Conservation (phyloP, 2,113 vertebrate species). For the Lates calcarifer region DNA sequence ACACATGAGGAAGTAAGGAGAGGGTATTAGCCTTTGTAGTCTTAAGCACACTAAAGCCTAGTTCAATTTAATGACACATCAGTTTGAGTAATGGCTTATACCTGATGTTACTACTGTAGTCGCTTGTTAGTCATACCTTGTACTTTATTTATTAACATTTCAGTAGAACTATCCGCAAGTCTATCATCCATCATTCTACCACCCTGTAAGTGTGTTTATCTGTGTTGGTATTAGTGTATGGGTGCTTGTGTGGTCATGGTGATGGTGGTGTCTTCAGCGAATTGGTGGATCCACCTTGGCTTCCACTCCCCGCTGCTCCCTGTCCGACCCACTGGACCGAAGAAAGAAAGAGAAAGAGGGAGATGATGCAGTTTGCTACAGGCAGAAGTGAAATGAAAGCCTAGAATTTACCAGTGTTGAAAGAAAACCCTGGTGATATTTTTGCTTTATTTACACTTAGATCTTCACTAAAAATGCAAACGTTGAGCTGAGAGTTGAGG, state of each 20-base stretch:
- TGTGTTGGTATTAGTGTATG: slow-evolving; percentile 11
- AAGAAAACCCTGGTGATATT: not conserved
- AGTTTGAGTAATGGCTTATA: slow-evolving; percentile 16
- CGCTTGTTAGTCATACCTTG: slow-evolving; percentile 36
- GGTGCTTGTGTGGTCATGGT: slow-evolving; percentile 62
- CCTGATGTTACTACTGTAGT: slow-evolving; percentile 25
- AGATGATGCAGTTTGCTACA: not conserved
- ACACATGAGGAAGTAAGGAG: slow-evolving; percentile 52
- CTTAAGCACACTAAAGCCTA: slow-evolving; percentile 17
- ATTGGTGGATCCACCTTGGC: slow-evolving; percentile 80
- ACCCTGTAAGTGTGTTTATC: slow-evolving; percentile 25
- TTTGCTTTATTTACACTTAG: too few relatives aligned
- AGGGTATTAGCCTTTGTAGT: slow-evolving; percentile 25
- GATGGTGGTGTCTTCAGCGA: slow-evolving; percentile 81
- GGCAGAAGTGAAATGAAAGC: not conserved
- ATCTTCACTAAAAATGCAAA: too few relatives aligned
- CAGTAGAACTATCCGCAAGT: not conserved
- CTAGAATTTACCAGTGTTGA: not conserved
- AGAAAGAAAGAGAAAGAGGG: slow-evolving; percentile 11
- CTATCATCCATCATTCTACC: slow-evolving; percentile 7
- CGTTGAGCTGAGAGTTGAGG: too few relatives aligned
- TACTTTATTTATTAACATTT: not conserved
- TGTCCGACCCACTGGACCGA: slow-evolving; percentile 73
- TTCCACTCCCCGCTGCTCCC: slow-evolving; percentile 71
- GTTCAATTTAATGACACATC: slow-evolving; percentile 31